Evolutionary conservation across 2,888 invertebrate genomes (phyloP), one percentile per base, ranked within the genome.

Genomic region (Diaprepes abbreviatus): DNA sequence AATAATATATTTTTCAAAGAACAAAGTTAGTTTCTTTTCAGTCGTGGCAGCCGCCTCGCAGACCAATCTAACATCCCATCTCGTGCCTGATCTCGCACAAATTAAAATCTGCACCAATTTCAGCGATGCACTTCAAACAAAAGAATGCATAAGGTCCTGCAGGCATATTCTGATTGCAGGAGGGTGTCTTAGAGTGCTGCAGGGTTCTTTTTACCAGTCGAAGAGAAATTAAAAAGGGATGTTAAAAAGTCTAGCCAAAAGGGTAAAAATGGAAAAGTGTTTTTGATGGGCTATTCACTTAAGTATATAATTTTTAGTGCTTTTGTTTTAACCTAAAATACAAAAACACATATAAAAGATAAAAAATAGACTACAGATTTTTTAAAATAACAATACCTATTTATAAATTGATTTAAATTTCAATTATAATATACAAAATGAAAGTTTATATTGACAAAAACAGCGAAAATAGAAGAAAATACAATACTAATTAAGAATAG

Each of bases 71-170:
- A 40, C 12, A 36, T 38, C 21, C 16, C 36, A 19, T 54, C 38
- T 59, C 43, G 62, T 62, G 69, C 70, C 55, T 66, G 66, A 66
- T 65, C 57, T 66, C 62, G 66, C 62, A 66, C 66, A 70, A 70
- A 70, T 70, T 70, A 70, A 70, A 70, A 70, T 66, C 55, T 70
- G 59, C 55, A 70, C 50, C 65, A 65, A 69, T 70, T 70, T 64
- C 38, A 48, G 40, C 70, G 40, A 70, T 70, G 70, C 66, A 66
- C 66, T 65, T 66, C 66, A 70, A 55, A 70, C 70, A 70, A 70
- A 66, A 70, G 70, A 70, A 66, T 70, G 66, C 70, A 70, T 43
- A 36, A 70, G 65, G 65, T 62, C 70, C 66, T 70, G 66, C 70
- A 70, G 70, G 60, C 70, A 66, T 60, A 62, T 43, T 45, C 66